Conservation (phyloP, 2,888 invertebrate species). For the Synanthedon vespiformis region DNA sequence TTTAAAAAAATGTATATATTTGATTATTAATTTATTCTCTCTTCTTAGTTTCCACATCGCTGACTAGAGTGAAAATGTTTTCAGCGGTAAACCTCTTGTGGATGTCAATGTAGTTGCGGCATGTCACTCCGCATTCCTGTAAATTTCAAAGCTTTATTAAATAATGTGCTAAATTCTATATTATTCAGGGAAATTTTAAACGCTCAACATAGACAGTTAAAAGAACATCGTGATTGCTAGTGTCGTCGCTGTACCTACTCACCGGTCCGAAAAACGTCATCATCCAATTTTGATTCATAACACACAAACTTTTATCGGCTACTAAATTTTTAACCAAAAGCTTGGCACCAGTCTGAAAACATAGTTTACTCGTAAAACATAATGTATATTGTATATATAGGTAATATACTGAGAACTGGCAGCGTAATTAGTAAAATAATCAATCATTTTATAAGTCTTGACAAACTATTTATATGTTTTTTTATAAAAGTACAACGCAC, state of each 20-base stretch:
- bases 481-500: too few species aligned
- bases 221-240: too few species aligned
- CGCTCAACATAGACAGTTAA: too few species aligned
- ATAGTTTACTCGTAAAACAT: neutral
- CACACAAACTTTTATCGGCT: constrained; percentile 51
- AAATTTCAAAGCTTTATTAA: constrained; percentile 6
- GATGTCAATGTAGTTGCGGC: constrained; percentile 46
- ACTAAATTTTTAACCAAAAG: constrained; percentile 51
- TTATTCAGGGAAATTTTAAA: neutral
- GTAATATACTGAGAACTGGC: too few species aligned
- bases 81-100: constrained; percentile 55
- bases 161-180: neutral
- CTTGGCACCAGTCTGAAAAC: constrained; percentile 45
- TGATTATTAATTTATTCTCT: constrained; percentile 19
- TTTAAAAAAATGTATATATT: too few species aligned
- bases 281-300: constrained; percentile 61
- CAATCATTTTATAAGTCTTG: too few species aligned
- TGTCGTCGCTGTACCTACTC: constrained; percentile 10
- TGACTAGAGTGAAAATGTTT: constrained; percentile 50
- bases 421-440: too few species aligned
- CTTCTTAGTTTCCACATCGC: constrained; percentile 49
- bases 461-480: too few species aligned
- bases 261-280: constrained; percentile 61
- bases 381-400: too few species aligned
- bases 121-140: constrained; percentile 64